Percentiles rank a stretch among this genome's conserved stretches.
phyloP scores from a whole-genome alignment of 2,888 invertebrate genomes.

The Patella caerulea region DNA sequence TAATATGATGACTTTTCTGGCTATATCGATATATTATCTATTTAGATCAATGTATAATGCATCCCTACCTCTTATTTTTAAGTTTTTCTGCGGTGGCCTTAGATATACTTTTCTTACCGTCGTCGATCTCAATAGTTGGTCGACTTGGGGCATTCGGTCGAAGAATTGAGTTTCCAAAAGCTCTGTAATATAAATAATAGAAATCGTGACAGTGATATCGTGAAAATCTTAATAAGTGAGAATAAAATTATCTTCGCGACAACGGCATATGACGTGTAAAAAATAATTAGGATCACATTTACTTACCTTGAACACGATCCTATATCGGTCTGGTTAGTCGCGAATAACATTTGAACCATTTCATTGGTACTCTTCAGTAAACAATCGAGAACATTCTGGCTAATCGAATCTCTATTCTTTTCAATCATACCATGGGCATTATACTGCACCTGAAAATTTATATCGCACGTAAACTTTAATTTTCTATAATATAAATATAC shows the following conservation, averaged over 20 bases:
- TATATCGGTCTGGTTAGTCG: neutral
- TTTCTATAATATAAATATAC: no score
- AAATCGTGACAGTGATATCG: no score
- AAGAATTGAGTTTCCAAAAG: neutral
- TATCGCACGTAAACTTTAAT: neutral
- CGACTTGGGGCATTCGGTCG: neutral
- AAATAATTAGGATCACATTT: neutral
- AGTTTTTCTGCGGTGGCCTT: neutral
- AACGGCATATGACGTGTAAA: no score
- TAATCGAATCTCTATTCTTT: conserved; percentile 45
- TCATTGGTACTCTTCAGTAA: conserved; percentile 47
- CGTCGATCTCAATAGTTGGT: neutral
- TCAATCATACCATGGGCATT: conserved; percentile 42
- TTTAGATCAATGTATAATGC: no score
- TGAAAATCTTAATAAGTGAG: no score
- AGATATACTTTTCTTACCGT: neutral
- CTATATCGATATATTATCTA: no score
- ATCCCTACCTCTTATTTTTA: neutral
- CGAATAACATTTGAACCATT: conserved; percentile 32
- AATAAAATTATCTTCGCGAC: no score
- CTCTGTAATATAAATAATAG: neutral
- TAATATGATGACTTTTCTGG: no score
- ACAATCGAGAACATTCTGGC: conserved; percentile 46
- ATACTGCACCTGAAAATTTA: conserved; percentile 34
- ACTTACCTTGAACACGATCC: neutral